Evolutionary conservation across 1,140 invertebrate genomes (phyloP).

Genomic region (Drosophila pruinosa): DNA sequence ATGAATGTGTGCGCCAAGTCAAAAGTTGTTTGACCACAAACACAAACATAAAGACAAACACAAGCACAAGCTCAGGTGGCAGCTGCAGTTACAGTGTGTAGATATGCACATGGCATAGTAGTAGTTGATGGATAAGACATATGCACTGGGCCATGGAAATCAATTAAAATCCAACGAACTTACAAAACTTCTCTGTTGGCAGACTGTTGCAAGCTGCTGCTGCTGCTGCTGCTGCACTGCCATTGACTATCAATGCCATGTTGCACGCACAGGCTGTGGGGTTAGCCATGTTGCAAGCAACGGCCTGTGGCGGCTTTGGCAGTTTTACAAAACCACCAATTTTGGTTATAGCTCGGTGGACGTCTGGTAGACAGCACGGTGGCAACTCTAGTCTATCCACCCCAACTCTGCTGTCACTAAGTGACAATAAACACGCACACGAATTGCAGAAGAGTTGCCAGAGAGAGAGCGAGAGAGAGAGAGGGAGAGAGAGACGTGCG

Average conservation of each 20-base stretch:
- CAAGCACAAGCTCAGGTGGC: not conserved
- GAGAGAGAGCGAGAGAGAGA: no score
- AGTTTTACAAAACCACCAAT: conserved; percentile 79
- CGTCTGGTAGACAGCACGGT: conserved; percentile 18
- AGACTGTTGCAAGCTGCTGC: conserved; percentile 41
- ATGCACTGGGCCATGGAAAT: conserved; percentile 79
- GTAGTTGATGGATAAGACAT: conserved; percentile 65
- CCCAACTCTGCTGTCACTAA: not conserved
- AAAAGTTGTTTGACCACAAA: conserved; percentile 3
- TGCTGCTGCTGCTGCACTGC: conserved; percentile 43
- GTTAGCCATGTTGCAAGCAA: conserved; percentile 17
- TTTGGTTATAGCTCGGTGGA: conserved; percentile 58
- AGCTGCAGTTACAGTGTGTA: conserved; percentile 6
- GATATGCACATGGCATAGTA: conserved; percentile 41
- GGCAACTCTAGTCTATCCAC: not conserved
- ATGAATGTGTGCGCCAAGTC: not conserved
- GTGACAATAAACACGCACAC: conserved; percentile 51
- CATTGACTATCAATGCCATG: conserved; percentile 74
- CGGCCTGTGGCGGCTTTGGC: conserved; percentile 46
- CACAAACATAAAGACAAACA: no score
- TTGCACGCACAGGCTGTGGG: conserved; percentile 12
- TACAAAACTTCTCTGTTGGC: conserved; percentile 44
- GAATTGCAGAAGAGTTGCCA: conserved; percentile 48
- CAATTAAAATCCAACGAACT: conserved; percentile 78
- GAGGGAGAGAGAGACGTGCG: conserved; percentile 38